These are phyloP conservation scores for Anarhynchus alexandrinus DNA, from an alignment of 2,113 vertebrate genomes.

Conservation along the genomic window DNA sequence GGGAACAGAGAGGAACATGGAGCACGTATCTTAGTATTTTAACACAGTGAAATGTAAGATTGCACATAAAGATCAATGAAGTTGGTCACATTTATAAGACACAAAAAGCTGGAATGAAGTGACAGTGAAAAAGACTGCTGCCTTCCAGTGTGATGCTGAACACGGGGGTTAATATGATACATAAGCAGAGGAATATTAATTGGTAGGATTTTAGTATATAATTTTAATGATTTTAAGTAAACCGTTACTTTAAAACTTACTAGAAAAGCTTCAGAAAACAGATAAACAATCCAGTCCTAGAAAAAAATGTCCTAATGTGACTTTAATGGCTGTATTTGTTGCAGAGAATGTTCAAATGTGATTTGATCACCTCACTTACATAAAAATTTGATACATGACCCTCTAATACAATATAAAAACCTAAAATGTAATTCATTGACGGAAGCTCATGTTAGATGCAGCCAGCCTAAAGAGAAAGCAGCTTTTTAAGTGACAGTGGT, in stretches of 20 bases:
- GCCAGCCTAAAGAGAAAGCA: neutral
- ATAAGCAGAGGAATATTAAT: neutral
- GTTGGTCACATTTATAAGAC: neutral
- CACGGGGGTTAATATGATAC: too few species aligned
- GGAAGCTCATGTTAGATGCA: neutral
- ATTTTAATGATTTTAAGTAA: neutral
- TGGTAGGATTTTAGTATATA: neutral
- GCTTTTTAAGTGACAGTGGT: neutral
- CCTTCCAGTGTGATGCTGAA: neutral
- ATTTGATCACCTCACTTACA: neutral
- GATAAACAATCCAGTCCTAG: neutral
- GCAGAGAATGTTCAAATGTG: neutral
- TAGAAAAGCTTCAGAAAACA: neutral
- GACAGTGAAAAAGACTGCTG: neutral
- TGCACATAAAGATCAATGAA: neutral
- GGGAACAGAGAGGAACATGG: neutral
- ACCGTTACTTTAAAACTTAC: neutral
- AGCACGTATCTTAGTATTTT: neutral
- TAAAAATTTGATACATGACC: neutral
- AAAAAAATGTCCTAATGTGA: neutral
- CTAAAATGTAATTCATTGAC: neutral
- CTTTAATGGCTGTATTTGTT: neutral
- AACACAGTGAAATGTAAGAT: neutral
- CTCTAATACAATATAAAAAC: neutral
- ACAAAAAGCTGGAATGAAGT: neutral